Evolutionary conservation across 2,888 invertebrate species (phyloP).

Genomic region (Melieria picta): DNA sequence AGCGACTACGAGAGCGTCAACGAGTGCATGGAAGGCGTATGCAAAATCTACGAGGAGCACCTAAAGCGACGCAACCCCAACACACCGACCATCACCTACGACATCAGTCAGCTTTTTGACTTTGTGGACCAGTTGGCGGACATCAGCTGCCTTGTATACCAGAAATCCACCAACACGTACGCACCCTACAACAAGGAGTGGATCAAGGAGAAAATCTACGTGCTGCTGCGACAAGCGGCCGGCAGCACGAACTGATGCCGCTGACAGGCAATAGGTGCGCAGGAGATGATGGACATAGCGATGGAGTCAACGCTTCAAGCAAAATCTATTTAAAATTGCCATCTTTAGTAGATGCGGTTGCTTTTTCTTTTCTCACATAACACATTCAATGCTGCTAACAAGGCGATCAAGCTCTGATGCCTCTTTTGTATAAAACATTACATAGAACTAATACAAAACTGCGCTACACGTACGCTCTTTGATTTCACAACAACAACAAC

Average conservation of each 20-base stretch:
- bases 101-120: conserved; percentile 97
- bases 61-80: conserved; percentile 94
- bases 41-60: conserved; percentile 99
- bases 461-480: too few relatives aligned
- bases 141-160: conserved; percentile 94
- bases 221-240: conserved; percentile 90
- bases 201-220: conserved; percentile 99
- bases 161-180: conserved; percentile 94
- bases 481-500: too few relatives aligned
- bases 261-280: too few relatives aligned
- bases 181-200: conserved; percentile 99
- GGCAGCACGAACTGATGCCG: conserved; percentile 64
- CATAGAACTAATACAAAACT: too few relatives aligned
- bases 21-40: conserved; percentile 98
- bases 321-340: too few relatives aligned
- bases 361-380: too few relatives aligned
- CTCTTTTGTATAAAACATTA: too few relatives aligned
- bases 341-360: too few relatives aligned
- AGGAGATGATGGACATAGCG: too few relatives aligned
- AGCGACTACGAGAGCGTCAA: conserved; percentile 98
- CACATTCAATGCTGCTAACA: too few relatives aligned
- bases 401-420: too few relatives aligned
- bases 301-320: too few relatives aligned
- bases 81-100: conserved; percentile 97
- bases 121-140: conserved; percentile 97